Evolutionary conservation across 2,797 vertebrate genomes (phyloP), one percentile per base, ranked within the genome.

Genomic region (Lophius americanus): DNA sequence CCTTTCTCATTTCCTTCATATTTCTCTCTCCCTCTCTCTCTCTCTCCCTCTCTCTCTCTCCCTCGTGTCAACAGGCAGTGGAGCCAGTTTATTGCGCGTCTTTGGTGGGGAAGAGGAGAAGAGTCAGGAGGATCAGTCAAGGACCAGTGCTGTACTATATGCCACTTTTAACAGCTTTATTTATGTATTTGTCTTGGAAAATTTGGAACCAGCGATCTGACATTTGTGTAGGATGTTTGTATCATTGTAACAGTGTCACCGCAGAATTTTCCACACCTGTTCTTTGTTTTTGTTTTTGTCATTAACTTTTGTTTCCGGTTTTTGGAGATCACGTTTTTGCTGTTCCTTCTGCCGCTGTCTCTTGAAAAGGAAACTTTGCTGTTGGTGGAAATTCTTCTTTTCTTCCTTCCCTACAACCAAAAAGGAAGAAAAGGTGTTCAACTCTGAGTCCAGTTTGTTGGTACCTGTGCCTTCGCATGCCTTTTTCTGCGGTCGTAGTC

Each of bases 111-210:
- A 86, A 72, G 75, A 83, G 77, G 83, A 84, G 81, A 64, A 51
- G 82, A 77, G 72, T 78, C 46, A 46, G 75, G 85, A 79, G 84
- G 78, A 88, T 86, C 90, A 91, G 89, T 93, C 89, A 92, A 84
- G 93, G 93, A 95, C 88, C 92, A 93, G 92, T 94, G 93, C 93
- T 93, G 92, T 95, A 94, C 90, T 88, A 95, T 94, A 95, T 87
- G 91, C 92, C 94, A 94, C 93, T 96, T 96, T 95, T 93, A 88
- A 94, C 94, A 93, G 94, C 94, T 97, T 96, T 96, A 97, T 98
- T 96, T 97, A 97, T 95, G 94, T 96, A 23, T 84, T 85, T 89
- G 92, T 96, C 93, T 92, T 92, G 85, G 93, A 92, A 91, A 93
- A 93, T 95, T 95, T 93, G 83, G 83, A 91, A 79, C 79, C 90